Evolutionary conservation across 1,140 invertebrate genomes (phyloP).

Genomic region (Mactra quadrangularis): DNA sequence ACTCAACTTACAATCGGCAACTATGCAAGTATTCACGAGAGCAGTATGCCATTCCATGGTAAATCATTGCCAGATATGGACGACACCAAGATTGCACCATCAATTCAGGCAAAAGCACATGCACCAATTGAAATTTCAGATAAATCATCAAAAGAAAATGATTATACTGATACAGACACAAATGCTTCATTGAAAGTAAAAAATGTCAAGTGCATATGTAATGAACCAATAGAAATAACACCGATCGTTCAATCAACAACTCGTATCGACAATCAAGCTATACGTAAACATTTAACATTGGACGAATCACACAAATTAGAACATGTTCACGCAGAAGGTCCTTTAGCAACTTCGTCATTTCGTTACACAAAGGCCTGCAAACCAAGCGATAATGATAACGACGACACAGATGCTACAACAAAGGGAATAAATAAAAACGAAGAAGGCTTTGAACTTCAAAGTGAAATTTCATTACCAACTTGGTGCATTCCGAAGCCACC

Average conservation of each 20-base stretch:
- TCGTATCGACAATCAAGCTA: too few relatives aligned
- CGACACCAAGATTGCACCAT: background rate
- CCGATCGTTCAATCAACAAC: too few relatives aligned
- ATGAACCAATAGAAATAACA: too few relatives aligned
- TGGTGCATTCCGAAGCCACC: background rate
- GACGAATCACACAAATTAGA: background rate
- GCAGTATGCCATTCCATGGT: background rate
- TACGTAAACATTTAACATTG: too few relatives aligned
- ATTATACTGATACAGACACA: background rate
- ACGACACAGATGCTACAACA: background rate
- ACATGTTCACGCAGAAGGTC: slow-evolving; percentile 3
- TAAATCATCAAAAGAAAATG: background rate
- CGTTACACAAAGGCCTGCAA: background rate
- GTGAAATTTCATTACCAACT: background rate
- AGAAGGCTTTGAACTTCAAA: background rate
- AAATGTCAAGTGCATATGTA: background rate
- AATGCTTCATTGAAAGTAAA: background rate
- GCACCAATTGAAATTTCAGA: background rate
- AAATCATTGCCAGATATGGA: background rate
- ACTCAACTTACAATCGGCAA: background rate
- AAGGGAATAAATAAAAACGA: background rate
- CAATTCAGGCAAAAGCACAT: background rate
- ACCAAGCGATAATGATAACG: background rate
- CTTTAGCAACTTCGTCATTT: slow-evolving; percentile 32
- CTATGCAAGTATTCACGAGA: background rate